These are phyloP conservation scores for Lasioglossum vierecki DNA, from an alignment of 2,888 invertebrate species.

Conservation along the genomic window DNA sequence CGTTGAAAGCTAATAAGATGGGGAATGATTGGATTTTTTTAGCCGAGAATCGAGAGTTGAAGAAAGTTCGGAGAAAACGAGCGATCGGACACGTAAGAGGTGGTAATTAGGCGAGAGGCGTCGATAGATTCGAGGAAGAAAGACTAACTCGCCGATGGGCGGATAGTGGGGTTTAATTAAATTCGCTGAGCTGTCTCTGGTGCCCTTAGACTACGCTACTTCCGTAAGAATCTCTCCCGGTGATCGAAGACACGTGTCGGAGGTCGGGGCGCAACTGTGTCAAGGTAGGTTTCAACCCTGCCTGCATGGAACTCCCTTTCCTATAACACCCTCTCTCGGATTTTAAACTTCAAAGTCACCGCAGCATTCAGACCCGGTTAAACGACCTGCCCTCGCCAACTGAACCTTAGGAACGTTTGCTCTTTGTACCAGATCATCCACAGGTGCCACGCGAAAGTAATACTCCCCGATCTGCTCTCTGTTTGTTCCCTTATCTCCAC, in stretches of 20 bases:
- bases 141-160: constrained; percentile 27
- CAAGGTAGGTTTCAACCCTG: constrained; percentile 69
- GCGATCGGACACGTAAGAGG: constrained; percentile 13
- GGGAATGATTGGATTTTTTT: background rate
- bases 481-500: constrained; percentile 8
- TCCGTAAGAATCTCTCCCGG: background rate
- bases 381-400: constrained; percentile 31
- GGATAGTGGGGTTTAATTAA: constrained; percentile 49
- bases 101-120: constrained; percentile 40
- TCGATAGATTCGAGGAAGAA: constrained; percentile 21
- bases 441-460: constrained; percentile 49
- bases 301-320: background rate
- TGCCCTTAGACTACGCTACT: background rate
- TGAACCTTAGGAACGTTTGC: constrained; percentile 39
- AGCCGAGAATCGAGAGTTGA: background rate
- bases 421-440: constrained; percentile 56
- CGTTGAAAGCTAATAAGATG: background rate
- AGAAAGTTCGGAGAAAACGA: background rate
- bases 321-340: constrained; percentile 3
- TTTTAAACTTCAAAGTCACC: constrained; percentile 50
- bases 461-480: background rate
- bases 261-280: constrained; percentile 67
- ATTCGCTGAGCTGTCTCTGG: constrained; percentile 22
- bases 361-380: constrained; percentile 33
- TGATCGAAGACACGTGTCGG: constrained; percentile 61